phyloP scores from a whole-genome alignment of 2,888 invertebrate genomes.

The Colostygia pectinataria region DNA sequence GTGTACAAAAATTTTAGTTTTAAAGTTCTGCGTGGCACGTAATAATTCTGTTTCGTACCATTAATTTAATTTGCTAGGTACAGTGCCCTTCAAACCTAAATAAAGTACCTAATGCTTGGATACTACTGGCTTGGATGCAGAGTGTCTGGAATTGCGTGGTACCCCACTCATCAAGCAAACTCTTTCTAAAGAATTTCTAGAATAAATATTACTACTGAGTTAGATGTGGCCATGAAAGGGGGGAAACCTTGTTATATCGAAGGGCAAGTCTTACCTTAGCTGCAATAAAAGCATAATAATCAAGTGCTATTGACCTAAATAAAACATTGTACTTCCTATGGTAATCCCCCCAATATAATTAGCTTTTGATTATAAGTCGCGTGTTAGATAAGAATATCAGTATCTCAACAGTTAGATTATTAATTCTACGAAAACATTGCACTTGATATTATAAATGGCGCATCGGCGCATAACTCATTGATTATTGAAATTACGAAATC shows the following conservation, averaged over 20 bases:
- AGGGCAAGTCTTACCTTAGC: not conserved
- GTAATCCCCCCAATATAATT: slow-evolving; percentile 25
- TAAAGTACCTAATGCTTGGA: too few relatives aligned
- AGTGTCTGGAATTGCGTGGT: too few relatives aligned
- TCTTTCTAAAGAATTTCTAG: too few relatives aligned
- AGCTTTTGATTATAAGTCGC: slow-evolving; percentile 9
- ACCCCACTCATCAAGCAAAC: too few relatives aligned
- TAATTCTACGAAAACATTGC: slow-evolving; percentile 22
- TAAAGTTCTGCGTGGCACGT: not conserved
- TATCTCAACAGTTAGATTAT: slow-evolving; percentile 6
- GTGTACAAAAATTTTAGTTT: too few relatives aligned
- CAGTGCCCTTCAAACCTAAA: too few relatives aligned
- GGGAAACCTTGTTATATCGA: too few relatives aligned
- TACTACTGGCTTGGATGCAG: too few relatives aligned
- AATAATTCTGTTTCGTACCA: too few relatives aligned
- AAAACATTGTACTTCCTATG: slow-evolving; percentile 8
- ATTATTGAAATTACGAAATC: slow-evolving; percentile 10
- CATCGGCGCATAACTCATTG: slow-evolving; percentile 16
- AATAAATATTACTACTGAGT: too few relatives aligned
- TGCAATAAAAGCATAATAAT: slow-evolving; percentile 12
- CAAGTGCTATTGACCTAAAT: slow-evolving; percentile 21
- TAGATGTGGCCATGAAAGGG: too few relatives aligned
- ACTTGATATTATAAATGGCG: slow-evolving; percentile 20
- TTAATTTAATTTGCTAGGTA: too few relatives aligned
- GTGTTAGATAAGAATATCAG: slow-evolving; percentile 14